Base-by-base conservation (phyloP, 2,888 invertebrate species). In the Eupeodes latifasciatus region DNA sequence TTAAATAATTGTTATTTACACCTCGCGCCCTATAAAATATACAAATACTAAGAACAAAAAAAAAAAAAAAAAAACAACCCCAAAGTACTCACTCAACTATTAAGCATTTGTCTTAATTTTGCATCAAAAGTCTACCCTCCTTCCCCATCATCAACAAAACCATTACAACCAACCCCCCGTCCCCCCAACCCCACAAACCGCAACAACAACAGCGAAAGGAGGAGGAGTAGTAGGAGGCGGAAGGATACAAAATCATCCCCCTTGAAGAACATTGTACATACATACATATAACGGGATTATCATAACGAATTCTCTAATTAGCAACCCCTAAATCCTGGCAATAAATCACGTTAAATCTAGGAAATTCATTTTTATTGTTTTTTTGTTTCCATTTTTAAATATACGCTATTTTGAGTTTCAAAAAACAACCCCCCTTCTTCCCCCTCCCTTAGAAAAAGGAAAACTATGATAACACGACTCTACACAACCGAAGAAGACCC, bases 401-500 rank as follows among this genome's bases (percentile, higher is more conserved):
- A 36, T 69, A 44, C n/a, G 61, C 49, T 66, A 59, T 5, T 49
- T 69, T 27, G 59, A 69, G 14, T 51, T 59, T 51, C 27, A 36
- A 40, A 40, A 40, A 40, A 40, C 40, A 40, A 40, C 40, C 40
- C 40, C 40, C 9, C 40, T 40, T 9, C 11, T 67, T 27, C 44
- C 27, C 34, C 61, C 49, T 16, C 36, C 57, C 40, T 5, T 5
- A 7, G 6, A 14, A 9, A 78, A 81, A 69, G 69, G 74, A 69
- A 89, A 90, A 92, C 90, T 91, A 93, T 93, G 93, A 91, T 93
- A 91, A 93, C 93, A 89, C 91, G 91, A 90, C 91, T 93, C 51
- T 93, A 93, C 89, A 92, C 93, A 89, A 91, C 92, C 89, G 93
- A 92, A 89, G 92, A 93, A 91, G 92, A 93, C 91, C 92, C 93